Percentiles rank a stretch among this genome's conserved stretches.
Evolutionary conservation across 2,797 vertebrate species (phyloP).

Genomic region (Mormyrus proboscirostris): DNA sequence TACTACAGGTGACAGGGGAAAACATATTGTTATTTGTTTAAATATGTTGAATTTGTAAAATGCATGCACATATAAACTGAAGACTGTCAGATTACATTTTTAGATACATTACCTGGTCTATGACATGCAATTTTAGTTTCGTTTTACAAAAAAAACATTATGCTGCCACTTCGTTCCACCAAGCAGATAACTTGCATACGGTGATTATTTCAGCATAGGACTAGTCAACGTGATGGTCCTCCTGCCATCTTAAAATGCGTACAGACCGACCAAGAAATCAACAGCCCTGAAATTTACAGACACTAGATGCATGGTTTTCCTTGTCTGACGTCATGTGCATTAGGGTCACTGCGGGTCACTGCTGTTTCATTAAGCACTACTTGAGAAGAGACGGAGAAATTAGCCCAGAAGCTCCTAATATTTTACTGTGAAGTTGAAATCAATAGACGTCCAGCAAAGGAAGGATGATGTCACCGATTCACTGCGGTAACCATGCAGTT

Average conservation of each 20-base stretch:
- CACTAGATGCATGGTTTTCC: neutral
- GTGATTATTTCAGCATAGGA: neutral
- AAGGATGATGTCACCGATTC: neutral
- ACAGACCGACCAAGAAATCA: neutral
- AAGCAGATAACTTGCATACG: neutral
- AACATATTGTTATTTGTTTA: neutral
- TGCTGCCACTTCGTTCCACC: neutral
- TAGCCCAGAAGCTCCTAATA: constrained; percentile 2
- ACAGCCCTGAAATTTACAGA: neutral
- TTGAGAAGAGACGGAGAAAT: neutral
- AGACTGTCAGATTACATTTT: neutral
- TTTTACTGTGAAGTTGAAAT: neutral
- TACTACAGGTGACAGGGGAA: neutral
- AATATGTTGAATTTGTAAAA: neutral
- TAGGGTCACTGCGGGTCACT: neutral
- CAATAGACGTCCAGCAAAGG: neutral
- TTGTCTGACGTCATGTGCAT: neutral
- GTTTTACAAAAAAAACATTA: neutral
- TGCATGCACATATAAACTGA: neutral
- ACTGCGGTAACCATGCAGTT: neutral
- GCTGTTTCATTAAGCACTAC: neutral
- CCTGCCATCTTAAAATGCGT: neutral
- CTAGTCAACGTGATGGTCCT: neutral
- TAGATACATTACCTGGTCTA: neutral
- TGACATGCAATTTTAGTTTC: neutral